A percentile compares a stretch with the other conserved stretches of the same genome.
Evolutionary conservation across 2,888 invertebrate genomes (phyloP).

Genomic region (Lacanobia wlatinum): DNA sequence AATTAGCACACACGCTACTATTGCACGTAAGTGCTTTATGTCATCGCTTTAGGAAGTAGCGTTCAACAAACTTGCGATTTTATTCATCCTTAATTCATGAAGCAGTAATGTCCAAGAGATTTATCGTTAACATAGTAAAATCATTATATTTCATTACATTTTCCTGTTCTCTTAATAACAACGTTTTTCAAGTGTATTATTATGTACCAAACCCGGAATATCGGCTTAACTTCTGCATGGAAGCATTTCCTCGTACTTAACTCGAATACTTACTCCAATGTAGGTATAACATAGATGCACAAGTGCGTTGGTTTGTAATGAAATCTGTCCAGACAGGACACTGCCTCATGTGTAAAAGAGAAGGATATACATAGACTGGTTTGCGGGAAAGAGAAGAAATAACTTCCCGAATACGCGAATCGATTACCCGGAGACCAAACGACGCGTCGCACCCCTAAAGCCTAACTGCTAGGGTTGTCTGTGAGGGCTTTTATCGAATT

Average conservation of each 20-base stretch:
- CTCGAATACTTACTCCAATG: conserved; percentile 17
- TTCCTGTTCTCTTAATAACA: conserved; percentile 67
- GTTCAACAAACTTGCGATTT: conserved; percentile 1
- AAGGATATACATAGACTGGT: conserved; percentile 64
- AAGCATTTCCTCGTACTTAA: conserved; percentile 47
- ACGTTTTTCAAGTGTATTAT: conserved; percentile 42
- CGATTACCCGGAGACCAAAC: conserved; percentile 83
- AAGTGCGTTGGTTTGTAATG: conserved; percentile 72
- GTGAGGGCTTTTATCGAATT: conserved; percentile 67
- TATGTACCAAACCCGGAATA: conserved; percentile 40
- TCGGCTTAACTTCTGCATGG: conserved; percentile 1
- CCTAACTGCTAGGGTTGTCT: conserved; percentile 79
- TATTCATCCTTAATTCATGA: conserved; percentile 11
- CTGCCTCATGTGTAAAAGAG: conserved; percentile 73
- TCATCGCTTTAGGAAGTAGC: conserved; percentile 34
- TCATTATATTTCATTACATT: conserved; percentile 22
- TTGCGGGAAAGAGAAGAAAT: conserved; percentile 67
- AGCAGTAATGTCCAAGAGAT: not conserved
- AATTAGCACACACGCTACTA: conserved; percentile 70
- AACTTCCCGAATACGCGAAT: conserved; percentile 85
- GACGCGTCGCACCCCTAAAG: conserved; percentile 80
- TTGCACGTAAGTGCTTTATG: conserved; percentile 53
- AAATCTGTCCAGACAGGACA: conserved; percentile 81
- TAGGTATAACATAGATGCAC: conserved; percentile 40
- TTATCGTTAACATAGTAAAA: not conserved